phyloP scores from a whole-genome alignment of 1,140 invertebrate species.

The Amyelois transitella region DNA sequence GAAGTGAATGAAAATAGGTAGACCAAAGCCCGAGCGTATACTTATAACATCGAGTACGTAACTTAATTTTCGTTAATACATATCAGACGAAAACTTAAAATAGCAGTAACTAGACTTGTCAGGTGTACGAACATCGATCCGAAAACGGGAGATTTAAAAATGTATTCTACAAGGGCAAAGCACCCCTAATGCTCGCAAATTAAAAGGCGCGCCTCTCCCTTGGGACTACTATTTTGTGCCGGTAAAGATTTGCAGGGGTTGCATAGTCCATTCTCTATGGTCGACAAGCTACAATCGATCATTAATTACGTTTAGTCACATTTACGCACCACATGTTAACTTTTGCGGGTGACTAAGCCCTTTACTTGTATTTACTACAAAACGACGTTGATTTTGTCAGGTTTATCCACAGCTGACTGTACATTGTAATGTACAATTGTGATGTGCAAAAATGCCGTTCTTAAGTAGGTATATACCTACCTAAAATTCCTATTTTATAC shows the following conservation, averaged over 20 bases:
- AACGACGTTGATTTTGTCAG: too few relatives aligned
- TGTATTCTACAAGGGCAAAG: conserved; percentile 19
- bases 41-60: too few relatives aligned
- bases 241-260: conserved; percentile 62
- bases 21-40: too few relatives aligned
- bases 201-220: conserved; percentile 59
- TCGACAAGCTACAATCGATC: conserved; percentile 62
- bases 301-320: conserved; percentile 70
- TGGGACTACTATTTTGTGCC: conserved; percentile 50
- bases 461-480: too few relatives aligned
- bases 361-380: background rate
- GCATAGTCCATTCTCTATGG: conserved; percentile 33
- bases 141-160: conserved; percentile 17
- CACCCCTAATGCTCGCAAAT: conserved; percentile 65
- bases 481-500: too few relatives aligned
- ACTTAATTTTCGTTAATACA: too few relatives aligned
- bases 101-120: background rate
- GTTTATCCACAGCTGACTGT: too few relatives aligned
- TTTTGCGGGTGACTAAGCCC: conserved; percentile 14
- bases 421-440: too few relatives aligned
- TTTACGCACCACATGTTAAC: conserved; percentile 64
- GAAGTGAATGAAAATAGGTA: too few relatives aligned
- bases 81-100: background rate
- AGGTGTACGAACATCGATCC: conserved; percentile 5
- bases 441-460: too few relatives aligned